phyloP scores from a whole-genome alignment of 2,113 vertebrate species.

The Glaucidium brasilianum region DNA sequence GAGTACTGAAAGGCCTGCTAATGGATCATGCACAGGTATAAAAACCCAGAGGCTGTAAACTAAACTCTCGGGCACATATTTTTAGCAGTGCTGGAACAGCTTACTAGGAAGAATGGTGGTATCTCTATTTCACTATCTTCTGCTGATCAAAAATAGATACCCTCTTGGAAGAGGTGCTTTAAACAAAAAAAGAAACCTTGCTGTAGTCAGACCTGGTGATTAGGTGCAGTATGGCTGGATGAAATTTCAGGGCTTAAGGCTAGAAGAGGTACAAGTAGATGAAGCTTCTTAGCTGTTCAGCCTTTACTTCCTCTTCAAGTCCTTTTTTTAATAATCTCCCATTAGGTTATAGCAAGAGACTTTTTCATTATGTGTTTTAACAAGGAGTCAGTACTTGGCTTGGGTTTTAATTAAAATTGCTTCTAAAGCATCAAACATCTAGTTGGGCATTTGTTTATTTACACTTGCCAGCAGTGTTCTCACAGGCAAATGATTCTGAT shows the following conservation, averaged over 20 bases:
- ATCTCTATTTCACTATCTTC: not conserved
- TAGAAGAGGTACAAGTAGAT: not conserved
- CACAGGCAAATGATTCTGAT: not conserved
- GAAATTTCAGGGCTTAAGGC: not conserved
- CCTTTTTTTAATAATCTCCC: not conserved
- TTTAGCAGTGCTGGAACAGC: not conserved
- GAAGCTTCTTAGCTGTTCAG: not conserved
- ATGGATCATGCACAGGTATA: not conserved
- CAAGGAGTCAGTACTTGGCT: not conserved
- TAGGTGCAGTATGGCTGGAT: not conserved
- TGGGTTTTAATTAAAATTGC: not conserved
- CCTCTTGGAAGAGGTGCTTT: not conserved
- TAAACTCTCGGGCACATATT: not conserved
- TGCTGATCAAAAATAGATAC: not conserved
- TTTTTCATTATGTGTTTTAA: not conserved
- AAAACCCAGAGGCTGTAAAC: not conserved
- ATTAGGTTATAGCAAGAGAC: not conserved
- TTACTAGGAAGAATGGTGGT: not conserved
- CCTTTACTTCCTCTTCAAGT: not conserved
- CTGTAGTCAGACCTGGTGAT: not conserved
- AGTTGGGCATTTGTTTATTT: not conserved
- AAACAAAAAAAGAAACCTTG: not conserved
- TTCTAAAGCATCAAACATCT: not conserved
- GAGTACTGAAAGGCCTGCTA: not conserved
- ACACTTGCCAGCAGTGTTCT: not conserved